Evolutionary conservation across 2,797 vertebrate species (phyloP).

Genomic region (Sebastes nivosus): DNA sequence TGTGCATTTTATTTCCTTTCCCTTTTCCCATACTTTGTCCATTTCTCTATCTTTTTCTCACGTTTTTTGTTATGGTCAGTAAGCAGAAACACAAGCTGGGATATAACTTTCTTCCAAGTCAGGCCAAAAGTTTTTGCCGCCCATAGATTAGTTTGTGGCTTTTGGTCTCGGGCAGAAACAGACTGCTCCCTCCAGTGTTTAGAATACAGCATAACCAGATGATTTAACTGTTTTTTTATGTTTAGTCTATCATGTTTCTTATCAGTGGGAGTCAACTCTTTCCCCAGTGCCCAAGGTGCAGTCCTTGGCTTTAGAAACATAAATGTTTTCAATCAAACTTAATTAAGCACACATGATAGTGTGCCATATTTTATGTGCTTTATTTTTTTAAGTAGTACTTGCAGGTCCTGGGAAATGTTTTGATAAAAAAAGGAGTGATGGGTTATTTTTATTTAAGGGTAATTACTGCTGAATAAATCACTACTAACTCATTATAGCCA

Average conservation of each 20-base stretch:
- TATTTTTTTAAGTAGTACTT: neutral
- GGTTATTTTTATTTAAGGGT: slow-evolving; percentile 33
- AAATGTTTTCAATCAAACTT: slow-evolving; percentile 42
- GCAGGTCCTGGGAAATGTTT: slow-evolving; percentile 31
- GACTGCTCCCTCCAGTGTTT: slow-evolving; percentile 68
- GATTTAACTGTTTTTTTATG: neutral
- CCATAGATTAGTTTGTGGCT: slow-evolving; percentile 18
- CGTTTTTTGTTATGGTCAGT: slow-evolving; percentile 36
- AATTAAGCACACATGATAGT: slow-evolving; percentile 32
- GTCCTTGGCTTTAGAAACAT: slow-evolving; percentile 27
- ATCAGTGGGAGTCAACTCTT: slow-evolving; percentile 17
- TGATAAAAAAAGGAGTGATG: slow-evolving; percentile 37
- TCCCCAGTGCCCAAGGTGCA: slow-evolving; percentile 11
- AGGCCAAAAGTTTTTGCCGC: slow-evolving; percentile 31
- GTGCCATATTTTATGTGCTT: slow-evolving; percentile 17
- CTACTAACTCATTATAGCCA: neutral
- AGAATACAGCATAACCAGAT: slow-evolving; percentile 29
- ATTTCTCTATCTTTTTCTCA: neutral
- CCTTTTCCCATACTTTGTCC: slow-evolving; percentile 2
- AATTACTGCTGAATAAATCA: slow-evolving; percentile 27
- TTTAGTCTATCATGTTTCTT: slow-evolving; percentile 23
- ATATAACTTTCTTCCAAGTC: slow-evolving; percentile 43
- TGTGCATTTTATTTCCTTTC: slow-evolving; percentile 7
- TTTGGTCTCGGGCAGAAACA: slow-evolving; percentile 11
- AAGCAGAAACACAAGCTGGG: slow-evolving; percentile 38